These are phyloP conservation scores for Sitophilus oryzae DNA, from an alignment of 1,140 invertebrate species.

Conservation along the genomic window DNA sequence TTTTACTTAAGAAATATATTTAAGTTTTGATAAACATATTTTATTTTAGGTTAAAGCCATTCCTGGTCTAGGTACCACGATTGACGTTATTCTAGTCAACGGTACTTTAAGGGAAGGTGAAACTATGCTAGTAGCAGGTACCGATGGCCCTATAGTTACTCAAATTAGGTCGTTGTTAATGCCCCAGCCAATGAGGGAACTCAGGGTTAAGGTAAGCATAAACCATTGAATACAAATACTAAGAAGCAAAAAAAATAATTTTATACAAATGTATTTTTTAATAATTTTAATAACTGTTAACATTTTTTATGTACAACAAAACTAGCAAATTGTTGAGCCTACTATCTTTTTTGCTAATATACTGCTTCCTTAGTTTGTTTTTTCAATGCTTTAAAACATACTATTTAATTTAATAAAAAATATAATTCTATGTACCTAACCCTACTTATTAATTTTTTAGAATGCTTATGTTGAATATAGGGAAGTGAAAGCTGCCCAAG, in stretches of 20 bases:
- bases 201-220: slow-evolving; percentile 92
- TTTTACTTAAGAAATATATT: background rate
- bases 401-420: background rate
- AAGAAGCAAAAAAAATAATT: too few species aligned
- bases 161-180: slow-evolving; percentile 95
- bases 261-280: too few species aligned
- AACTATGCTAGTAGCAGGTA: slow-evolving; percentile 91
- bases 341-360: too few species aligned
- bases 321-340: too few species aligned
- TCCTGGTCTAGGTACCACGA: slow-evolving; percentile 94
- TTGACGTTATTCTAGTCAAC: slow-evolving; percentile 98
- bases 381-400: background rate
- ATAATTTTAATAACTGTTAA: too few species aligned
- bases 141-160: slow-evolving; percentile 96
- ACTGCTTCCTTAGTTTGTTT: background rate
- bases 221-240: too few species aligned
- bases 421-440: too few species aligned
- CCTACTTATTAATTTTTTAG: slow-evolving; percentile 49
- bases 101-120: slow-evolving; percentile 89
- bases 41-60: slow-evolving; percentile 69
- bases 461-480: slow-evolving; percentile 95
- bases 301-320: too few species aligned
- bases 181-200: slow-evolving; percentile 95
- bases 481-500: slow-evolving; percentile 92
- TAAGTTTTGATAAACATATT: background rate